These are phyloP conservation scores for Rhabdophis nuchalis DNA, from an alignment of 2,797 vertebrate genomes.

Conservation along the genomic window DNA sequence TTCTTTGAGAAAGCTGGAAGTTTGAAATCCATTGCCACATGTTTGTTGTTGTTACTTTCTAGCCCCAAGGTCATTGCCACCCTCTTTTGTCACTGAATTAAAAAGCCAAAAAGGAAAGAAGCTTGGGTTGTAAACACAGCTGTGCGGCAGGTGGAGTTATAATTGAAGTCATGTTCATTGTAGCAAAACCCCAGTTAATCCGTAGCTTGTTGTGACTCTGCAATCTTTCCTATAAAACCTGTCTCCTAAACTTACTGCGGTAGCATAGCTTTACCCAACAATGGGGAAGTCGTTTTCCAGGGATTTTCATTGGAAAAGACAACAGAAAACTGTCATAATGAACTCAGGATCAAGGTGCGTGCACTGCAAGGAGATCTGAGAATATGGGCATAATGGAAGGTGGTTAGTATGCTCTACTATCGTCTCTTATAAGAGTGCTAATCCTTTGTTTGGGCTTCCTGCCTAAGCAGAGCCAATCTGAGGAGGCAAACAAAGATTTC, in stretches of 20 bases:
- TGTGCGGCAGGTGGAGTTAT: rapidly evolving
- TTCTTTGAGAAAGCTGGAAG: neutral
- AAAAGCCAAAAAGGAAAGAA: neutral
- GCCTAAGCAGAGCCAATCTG: neutral
- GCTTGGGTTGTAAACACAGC: neutral
- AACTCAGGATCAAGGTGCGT: neutral
- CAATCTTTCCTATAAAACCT: neutral
- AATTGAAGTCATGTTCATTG: neutral
- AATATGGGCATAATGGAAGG: neutral
- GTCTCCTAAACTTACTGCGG: neutral
- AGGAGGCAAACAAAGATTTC: neutral
- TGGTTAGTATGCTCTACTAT: neutral
- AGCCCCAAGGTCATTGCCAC: neutral
- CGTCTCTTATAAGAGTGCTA: neutral
- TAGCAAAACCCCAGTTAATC: neutral
- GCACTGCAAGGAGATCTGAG: neutral
- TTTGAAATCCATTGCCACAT: neutral
- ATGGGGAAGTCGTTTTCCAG: neutral
- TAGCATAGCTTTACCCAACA: neutral
- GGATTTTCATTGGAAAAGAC: neutral
- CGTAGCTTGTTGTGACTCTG: neutral
- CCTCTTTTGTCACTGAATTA: neutral
- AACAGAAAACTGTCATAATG: neutral
- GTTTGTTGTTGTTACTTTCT: neutral
- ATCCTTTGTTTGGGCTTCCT: neutral